phyloP scores from a whole-genome alignment of 2,797 vertebrate species.

The Toxotes lorentzi region DNA sequence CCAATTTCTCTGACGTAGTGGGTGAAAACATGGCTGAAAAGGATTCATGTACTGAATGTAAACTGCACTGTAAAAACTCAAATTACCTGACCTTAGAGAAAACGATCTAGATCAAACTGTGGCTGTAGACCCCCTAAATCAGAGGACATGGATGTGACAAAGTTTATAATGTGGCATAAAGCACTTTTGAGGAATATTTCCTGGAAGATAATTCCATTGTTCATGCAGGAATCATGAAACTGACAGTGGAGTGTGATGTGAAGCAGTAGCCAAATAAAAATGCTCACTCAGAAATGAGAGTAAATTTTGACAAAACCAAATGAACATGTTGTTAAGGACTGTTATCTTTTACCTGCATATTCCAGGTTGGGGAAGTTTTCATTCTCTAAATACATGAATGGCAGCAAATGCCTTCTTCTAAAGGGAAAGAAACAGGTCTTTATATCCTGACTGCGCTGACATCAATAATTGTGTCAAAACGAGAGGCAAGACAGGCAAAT shows the following conservation, averaged over 20 bases:
- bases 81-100: slow-evolving; percentile 42
- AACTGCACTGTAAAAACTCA: slow-evolving; percentile 24
- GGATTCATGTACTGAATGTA: slow-evolving; percentile 6
- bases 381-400: neutral
- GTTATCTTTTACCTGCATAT: slow-evolving; percentile 2
- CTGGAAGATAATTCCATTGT: neutral
- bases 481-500: neutral
- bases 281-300: slow-evolving; percentile 11
- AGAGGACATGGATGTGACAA: slow-evolving; percentile 10
- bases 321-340: slow-evolving; percentile 6
- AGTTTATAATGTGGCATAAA: slow-evolving; percentile 30
- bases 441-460: neutral
- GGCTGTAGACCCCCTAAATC: slow-evolving; percentile 13
- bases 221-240: neutral
- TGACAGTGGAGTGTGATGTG: slow-evolving; percentile 16
- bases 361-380: slow-evolving; percentile 6
- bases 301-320: slow-evolving; percentile 19
- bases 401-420: neutral
- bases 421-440: neutral
- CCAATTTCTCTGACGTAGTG: neutral
- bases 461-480: slow-evolving; percentile 4
- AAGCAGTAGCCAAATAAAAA: slow-evolving; percentile 14
- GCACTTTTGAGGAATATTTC: slow-evolving; percentile 24
- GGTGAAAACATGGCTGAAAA: slow-evolving; percentile 13
- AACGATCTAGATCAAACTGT: neutral